Percentiles rank a stretch among this genome's conserved stretches.
Conservation (phyloP, 2,797 vertebrate species). For the Parauchenoglanis punctatus region DNA sequence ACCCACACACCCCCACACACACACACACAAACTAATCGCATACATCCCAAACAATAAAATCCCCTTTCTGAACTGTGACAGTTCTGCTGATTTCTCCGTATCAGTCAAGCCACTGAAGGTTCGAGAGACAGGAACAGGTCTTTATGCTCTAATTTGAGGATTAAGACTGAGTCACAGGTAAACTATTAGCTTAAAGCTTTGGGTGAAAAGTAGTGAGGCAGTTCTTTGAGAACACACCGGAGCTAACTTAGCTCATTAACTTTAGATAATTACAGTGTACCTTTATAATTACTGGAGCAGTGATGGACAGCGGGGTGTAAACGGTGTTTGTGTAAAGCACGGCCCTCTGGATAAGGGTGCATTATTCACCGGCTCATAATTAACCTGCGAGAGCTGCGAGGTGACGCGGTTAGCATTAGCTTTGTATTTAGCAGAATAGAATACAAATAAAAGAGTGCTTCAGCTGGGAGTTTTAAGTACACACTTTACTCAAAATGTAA, state of each 20-base stretch:
- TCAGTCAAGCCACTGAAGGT: not conserved
- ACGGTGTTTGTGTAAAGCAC: not conserved
- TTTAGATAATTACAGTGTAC: conserved; percentile 10
- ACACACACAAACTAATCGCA: not conserved
- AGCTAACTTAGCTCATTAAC: not conserved
- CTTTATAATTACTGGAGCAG: not conserved
- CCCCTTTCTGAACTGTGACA: not conserved
- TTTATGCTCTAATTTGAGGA: conserved; percentile 1
- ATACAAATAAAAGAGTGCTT: not conserved
- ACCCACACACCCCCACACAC: not conserved
- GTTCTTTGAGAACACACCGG: not conserved
- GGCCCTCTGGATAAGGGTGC: not conserved
- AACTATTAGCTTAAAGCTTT: conserved; percentile 15
- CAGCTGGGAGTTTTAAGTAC: too few relatives aligned
- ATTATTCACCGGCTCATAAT: not conserved
- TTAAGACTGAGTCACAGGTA: conserved; percentile 5
- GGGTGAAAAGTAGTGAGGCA: not conserved
- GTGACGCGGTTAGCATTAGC: not conserved
- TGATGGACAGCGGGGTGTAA: not conserved
- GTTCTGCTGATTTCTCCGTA: not conserved
- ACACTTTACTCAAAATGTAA: not conserved
- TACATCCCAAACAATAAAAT: not conserved
- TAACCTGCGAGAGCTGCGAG: too few relatives aligned
- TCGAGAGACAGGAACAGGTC: conserved; percentile 1
- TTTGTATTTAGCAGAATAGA: not conserved